Base-by-base conservation (phyloP, 1,140 invertebrate genomes). In the Archivesica marissinica region DNA sequence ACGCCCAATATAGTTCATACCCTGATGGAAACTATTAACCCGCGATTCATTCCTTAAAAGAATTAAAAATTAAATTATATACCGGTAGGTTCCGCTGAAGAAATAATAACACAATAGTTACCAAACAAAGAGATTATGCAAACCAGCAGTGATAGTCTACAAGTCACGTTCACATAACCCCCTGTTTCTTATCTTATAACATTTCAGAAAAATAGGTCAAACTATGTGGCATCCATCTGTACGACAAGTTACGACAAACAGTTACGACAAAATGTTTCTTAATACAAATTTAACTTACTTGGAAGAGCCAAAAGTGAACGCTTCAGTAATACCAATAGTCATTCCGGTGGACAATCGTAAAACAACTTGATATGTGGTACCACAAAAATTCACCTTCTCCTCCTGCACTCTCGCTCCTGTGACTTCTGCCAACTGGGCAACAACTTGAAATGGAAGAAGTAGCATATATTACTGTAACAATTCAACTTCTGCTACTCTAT, bases 321-420 rank as follows among this genome's bases (percentile, higher is more conserved):
- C 20, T 25, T 85, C 59, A 23, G 82, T 85, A 38, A 85, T 64
- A 23, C 25, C 56, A 39, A 85, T 28, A 38, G 70, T 35, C 72
- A 85, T 68, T 9, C 82, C 82, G 0, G 82, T 50, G n/a, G 54
- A 52, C n/a, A 85, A 54, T 15, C 30, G 50, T 15, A 85, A 38
- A 6, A 85, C 72, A 35, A 85, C 59, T 50, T 77, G 82, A 54
- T 85, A 70, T 39, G 50, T 85, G 15, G n/a, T 77, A 28, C 82
- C 82, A 33, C 68, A 64, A 35, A 20, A 85, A 33, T 39, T 77
- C 28, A 52, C 23, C 30, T 66, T 66, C 39, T 85, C 82, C 66
- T 77, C 74, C 0, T 68, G 3, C 23, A 85, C 41, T 0, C 25
- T 30, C 3, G 38, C 39, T 11, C 23, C 47, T 6, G 47, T 25